Evolutionary conservation across 2,113 vertebrate species (phyloP).

Genomic region (Bostrychus sinensis): DNA sequence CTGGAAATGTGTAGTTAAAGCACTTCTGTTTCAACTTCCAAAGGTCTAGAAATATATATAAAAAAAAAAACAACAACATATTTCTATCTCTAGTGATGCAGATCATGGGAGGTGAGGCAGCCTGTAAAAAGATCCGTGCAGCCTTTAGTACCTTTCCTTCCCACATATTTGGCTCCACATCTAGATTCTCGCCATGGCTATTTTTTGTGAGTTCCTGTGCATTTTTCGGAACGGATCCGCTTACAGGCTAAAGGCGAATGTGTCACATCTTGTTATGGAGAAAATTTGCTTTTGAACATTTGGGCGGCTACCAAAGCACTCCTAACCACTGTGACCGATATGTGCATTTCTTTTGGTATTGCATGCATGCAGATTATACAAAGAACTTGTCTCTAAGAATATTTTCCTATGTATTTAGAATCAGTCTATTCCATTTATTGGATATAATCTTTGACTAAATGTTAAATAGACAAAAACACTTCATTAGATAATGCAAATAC

Average conservation of each 20-base stretch:
- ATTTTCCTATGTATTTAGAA: too few relatives aligned
- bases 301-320: neutral
- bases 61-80: too few relatives aligned
- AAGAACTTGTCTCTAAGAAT: too few relatives aligned
- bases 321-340: neutral
- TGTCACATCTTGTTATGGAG: neutral
- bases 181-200: neutral
- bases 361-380: neutral
- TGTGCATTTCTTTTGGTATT: neutral
- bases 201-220: neutral
- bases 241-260: neutral
- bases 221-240: neutral
- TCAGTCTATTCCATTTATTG: too few relatives aligned
- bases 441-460: too few relatives aligned
- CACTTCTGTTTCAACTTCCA: neutral
- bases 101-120: neutral
- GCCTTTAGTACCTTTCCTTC: neutral
- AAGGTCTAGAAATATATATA: neutral
- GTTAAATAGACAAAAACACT: too few relatives aligned
- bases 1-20: neutral
- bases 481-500: too few relatives aligned
- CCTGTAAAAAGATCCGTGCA: neutral
- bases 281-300: neutral
- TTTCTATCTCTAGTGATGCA: neutral
- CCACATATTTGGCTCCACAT: constrained; percentile 9